Base-by-base conservation (phyloP, 92 coral and sea anemone genomes). In the Epizoanthus illoricatus region DNA sequence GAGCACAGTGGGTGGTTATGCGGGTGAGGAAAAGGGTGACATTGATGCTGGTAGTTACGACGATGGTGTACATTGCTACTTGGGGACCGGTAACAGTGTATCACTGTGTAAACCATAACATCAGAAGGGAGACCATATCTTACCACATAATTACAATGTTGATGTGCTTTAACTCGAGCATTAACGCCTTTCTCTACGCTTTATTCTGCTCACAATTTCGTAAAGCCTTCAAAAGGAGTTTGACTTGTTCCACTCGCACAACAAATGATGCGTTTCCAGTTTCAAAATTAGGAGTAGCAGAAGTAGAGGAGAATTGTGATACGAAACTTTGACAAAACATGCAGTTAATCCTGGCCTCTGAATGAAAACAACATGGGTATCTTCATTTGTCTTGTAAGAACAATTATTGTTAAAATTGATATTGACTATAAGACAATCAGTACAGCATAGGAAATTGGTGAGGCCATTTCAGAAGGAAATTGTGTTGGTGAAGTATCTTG, bases 151-250 rank as follows among this genome's bases (percentile, higher is more conserved):
- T 57, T 20, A 18, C 47, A 62, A 28, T 75, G 16, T 5, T 58
- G 45, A 18, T 33, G 52, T 58, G 47, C 54, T 21, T 75, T 16
- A 75, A 39, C 40, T 75, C 80, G 7, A 75, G 66, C 39, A 41
- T 58, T 24, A 75, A 75, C 61, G 80, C 80, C 2, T 73, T 55
- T 15, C 54, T 73, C 56, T 73, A 73, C 28, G 79, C 79, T 4
- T 28, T 73, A 18, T 73, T 73, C 6, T 54, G 79, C 56, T 7
- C 33, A 5, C 79, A 55, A 15, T 73, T 73, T 73, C 79, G 80
- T 33, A 47, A 36, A 36, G 80, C 24, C 36, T 75, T 75, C 45
- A 75, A 75, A 13, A 28, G 66, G 57, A 58, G 33, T 2, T 57
- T 75, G 54, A 33, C n/a, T 36, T 58, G 80, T 28, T 28, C 36